A percentile compares a stretch with the other conserved stretches of the same genome.
These are phyloP conservation scores for Peromyscus maniculatus DNA, from an alignment of 2,113 vertebrate species.

Conservation along the genomic window DNA sequence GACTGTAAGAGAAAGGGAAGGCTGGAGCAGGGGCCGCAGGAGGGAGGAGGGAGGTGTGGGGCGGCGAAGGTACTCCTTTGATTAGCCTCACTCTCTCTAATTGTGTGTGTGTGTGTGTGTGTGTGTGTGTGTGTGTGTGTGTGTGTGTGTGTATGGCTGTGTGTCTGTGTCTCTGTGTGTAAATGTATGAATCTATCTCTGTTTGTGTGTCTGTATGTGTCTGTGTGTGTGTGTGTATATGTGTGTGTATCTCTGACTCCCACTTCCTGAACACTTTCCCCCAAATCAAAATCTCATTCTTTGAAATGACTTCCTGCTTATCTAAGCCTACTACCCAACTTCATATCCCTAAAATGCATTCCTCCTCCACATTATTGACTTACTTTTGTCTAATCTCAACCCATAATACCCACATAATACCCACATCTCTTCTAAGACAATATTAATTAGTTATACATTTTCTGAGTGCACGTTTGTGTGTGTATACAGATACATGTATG, in stretches of 20 bases:
- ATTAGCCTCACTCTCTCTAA: neutral
- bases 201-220: neutral
- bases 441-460: neutral
- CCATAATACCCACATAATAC: neutral
- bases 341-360: neutral
- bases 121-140: too few species aligned
- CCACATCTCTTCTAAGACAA: neutral
- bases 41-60: neutral
- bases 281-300: neutral
- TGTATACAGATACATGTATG: neutral
- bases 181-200: neutral
- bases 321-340: neutral
- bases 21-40: rapidly evolving
- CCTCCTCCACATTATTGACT: neutral
- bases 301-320: neutral
- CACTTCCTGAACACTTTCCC: neutral
- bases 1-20: neutral
- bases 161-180: neutral
- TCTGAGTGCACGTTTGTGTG: neutral
- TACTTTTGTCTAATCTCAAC: neutral
- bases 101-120: neutral
- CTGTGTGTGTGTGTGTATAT: neutral
- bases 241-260: neutral
- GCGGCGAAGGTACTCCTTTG: neutral
- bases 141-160: too few species aligned